phyloP scores from a whole-genome alignment of 2,888 invertebrate species.

The Chrysolina haemoptera region DNA sequence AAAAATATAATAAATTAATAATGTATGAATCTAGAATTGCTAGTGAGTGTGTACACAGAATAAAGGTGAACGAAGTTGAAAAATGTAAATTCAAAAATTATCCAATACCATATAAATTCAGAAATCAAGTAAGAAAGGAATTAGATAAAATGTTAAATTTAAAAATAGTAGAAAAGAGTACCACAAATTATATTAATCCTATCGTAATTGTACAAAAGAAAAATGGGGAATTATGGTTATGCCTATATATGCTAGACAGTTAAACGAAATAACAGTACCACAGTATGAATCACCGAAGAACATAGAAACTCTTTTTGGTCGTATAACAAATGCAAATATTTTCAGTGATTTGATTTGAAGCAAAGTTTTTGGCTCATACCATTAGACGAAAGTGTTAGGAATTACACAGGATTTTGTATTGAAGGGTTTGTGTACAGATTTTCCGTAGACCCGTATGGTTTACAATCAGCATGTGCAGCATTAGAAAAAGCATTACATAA shows the following conservation, averaged over 20 bases:
- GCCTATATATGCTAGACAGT: constrained; percentile 7
- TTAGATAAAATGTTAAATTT: constrained; percentile 12
- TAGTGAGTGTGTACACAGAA: too few relatives aligned
- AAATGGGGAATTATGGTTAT: constrained; percentile 5
- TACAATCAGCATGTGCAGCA: constrained; percentile 19
- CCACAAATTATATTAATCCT: constrained; percentile 23
- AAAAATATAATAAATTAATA: background rate
- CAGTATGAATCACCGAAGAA: constrained; percentile 17
- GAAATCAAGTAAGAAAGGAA: constrained; percentile 21
- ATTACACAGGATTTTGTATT: constrained; percentile 57
- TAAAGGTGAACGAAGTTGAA: too few relatives aligned
- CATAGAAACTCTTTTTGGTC: constrained; percentile 11
- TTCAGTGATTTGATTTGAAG: constrained; percentile 37
- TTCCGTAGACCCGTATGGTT: background rate
- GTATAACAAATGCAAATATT: constrained; percentile 18
- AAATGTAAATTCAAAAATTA: background rate
- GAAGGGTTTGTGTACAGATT: constrained; percentile 21
- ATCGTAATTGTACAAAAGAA: constrained; percentile 24
- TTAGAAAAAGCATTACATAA: too few relatives aligned
- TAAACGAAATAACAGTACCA: constrained; percentile 2
- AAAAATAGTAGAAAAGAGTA: constrained; percentile 24
- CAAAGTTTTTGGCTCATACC: constrained; percentile 43
- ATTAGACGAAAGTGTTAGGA: constrained; percentile 34
- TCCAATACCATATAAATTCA: constrained; percentile 24
- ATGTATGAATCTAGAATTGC: too few relatives aligned